A percentile compares a stretch with the other conserved stretches of the same genome.
Conservation (phyloP, 2,888 invertebrate species). For the Trachelus tabidus region DNA sequence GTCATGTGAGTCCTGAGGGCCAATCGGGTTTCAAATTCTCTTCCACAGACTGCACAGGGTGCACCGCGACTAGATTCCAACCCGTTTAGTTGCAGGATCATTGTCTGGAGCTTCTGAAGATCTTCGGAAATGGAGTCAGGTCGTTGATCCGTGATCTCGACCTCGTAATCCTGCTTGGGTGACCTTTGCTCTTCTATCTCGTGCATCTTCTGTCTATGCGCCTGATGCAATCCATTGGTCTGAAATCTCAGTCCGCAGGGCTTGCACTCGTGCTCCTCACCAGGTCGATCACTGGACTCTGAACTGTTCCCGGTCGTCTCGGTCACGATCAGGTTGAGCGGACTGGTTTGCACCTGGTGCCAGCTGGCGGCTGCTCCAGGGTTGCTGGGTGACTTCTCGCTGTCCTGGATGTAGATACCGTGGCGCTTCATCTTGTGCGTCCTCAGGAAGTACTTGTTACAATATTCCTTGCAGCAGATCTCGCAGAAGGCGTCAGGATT, state of each 20-base stretch:
- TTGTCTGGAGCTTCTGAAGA: constrained; percentile 88
- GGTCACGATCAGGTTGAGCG: constrained; percentile 80
- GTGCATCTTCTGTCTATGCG: constrained; percentile 56
- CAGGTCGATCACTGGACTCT: constrained; percentile 68
- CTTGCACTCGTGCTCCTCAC: constrained; percentile 68
- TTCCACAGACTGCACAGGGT: constrained; percentile 77
- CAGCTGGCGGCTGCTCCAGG: constrained; percentile 51
- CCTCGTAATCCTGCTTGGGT: constrained; percentile 51
- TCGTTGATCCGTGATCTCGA: constrained; percentile 65
- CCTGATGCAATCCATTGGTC: constrained; percentile 60
- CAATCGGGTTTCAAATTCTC: constrained; percentile 79
- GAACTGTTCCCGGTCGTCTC: constrained; percentile 67
- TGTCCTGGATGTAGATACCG: constrained; percentile 77
- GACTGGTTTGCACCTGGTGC: constrained; percentile 78
- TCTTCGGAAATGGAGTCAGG: constrained; percentile 83
- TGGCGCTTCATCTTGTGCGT: constrained; percentile 95
- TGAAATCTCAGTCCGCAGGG: constrained; percentile 69
- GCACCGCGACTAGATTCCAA: constrained; percentile 73
- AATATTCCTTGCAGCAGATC: constrained; percentile 92
- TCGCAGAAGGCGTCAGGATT: constrained; percentile 94
- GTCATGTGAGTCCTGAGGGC: constrained; percentile 77
- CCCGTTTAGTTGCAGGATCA: constrained; percentile 90
- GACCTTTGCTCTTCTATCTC: constrained; percentile 47
- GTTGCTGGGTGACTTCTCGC: constrained; percentile 69
- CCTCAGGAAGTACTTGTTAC: constrained; percentile 91